Conservation (phyloP, 2,113 vertebrate genomes). For the Thamnaconus septentrionalis region DNA sequence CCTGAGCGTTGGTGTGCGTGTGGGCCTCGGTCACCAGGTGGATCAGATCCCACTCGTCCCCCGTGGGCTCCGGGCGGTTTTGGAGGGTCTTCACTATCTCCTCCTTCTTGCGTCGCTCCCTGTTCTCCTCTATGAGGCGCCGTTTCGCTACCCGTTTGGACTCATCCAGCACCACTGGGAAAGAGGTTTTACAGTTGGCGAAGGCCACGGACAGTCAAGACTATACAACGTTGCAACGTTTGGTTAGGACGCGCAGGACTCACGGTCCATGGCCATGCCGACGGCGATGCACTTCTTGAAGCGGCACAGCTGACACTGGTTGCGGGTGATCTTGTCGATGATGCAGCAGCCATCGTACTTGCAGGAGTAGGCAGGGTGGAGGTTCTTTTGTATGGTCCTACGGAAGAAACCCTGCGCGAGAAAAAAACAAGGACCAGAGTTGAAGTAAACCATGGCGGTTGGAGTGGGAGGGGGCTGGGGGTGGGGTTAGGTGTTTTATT, state of each 20-base stretch:
- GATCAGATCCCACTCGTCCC: conserved; percentile 94
- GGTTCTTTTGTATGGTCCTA: conserved; percentile 97
- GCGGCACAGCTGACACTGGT: conserved; percentile 98
- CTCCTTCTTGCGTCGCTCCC: conserved; percentile 92
- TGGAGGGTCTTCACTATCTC: conserved; percentile 93
- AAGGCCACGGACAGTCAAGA: too few relatives aligned
- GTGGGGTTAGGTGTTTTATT: too few relatives aligned
- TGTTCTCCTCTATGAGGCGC: conserved; percentile 97
- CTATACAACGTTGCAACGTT: conserved; percentile 7
- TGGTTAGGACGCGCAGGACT: conserved; percentile 42
- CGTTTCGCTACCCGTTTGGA: conserved; percentile 94
- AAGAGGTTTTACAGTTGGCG: background rate
- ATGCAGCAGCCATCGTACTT: conserved; percentile 97
- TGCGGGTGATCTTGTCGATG: conserved; percentile 98
- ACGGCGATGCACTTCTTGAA: conserved; percentile 95
- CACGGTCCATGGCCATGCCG: conserved; percentile 77
- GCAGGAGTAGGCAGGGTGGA: conserved; percentile 92
- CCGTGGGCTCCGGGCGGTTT: conserved; percentile 90
- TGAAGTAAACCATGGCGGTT: too few relatives aligned
- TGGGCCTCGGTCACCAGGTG: conserved; percentile 93
- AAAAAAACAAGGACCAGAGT: too few relatives aligned
- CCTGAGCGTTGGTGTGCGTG: conserved; percentile 96
- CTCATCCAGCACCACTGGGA: conserved; percentile 94
- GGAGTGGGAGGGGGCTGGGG: too few relatives aligned
- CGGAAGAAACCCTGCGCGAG: conserved; percentile 90